These are phyloP conservation scores for Perca fluviatilis DNA, from an alignment of 2,113 vertebrate species.

Conservation along the genomic window DNA sequence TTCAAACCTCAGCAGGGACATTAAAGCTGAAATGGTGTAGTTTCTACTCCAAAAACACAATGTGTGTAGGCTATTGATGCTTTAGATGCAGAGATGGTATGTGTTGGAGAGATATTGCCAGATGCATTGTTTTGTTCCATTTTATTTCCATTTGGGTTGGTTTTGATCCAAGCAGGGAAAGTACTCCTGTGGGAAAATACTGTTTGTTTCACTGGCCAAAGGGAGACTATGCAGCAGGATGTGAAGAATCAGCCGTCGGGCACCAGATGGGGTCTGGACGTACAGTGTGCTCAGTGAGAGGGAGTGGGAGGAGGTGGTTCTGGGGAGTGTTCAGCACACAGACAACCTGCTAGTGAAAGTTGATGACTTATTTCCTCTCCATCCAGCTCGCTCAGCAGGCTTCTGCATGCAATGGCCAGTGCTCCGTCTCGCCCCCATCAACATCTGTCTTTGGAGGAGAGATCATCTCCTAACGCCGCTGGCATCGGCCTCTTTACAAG, in stretches of 20 bases:
- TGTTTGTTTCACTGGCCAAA: constrained; percentile 61
- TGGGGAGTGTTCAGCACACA: constrained; percentile 31
- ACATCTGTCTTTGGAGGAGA: constrained; percentile 87
- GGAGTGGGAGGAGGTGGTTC: constrained; percentile 35
- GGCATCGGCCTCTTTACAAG: constrained; percentile 67
- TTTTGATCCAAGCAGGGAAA: constrained; percentile 52
- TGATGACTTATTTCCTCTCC: constrained; percentile 88
- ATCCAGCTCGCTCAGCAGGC: constrained; percentile 86
- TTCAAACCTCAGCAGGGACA: constrained; percentile 59
- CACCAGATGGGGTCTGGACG: constrained; percentile 82
- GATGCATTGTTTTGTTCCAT: constrained; percentile 45
- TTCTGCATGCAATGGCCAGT: constrained; percentile 84
- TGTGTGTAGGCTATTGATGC: not conserved
- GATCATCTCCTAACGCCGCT: constrained; percentile 81
- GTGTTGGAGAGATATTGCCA: constrained; percentile 12
- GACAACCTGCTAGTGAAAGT: constrained; percentile 78
- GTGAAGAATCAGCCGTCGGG: constrained; percentile 52
- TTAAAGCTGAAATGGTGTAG: constrained; percentile 43
- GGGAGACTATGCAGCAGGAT: constrained; percentile 47
- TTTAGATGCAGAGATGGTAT: constrained; percentile 24
- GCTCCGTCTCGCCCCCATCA: constrained; percentile 81
- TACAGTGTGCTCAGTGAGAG: constrained; percentile 48
- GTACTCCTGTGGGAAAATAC: constrained; percentile 41
- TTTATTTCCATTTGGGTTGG: constrained; percentile 59
- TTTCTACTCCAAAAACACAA: constrained; percentile 29